These are phyloP conservation scores for Sphaerodactylus townsendi DNA, from an alignment of 2,113 vertebrate species.

Conservation along the genomic window DNA sequence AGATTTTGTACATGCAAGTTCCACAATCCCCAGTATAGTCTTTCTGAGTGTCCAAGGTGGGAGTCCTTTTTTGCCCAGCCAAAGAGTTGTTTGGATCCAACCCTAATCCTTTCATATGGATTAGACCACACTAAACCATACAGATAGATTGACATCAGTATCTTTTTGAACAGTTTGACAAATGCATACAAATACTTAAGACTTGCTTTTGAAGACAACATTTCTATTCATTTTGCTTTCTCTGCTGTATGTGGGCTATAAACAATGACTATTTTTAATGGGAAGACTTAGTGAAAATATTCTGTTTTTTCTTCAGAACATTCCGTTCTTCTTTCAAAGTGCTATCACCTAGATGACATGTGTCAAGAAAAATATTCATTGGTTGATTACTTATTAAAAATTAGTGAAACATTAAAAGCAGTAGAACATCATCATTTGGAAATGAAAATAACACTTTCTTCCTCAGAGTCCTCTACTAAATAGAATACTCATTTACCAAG, in stretches of 20 bases:
- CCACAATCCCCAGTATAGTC: too few species aligned
- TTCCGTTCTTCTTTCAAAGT: conserved; percentile 31
- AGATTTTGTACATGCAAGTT: too few species aligned
- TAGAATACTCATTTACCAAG: conserved; percentile 46
- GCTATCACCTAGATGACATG: conserved; percentile 6
- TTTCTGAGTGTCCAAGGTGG: too few species aligned
- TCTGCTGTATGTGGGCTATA: not conserved
- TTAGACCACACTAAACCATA: too few species aligned
- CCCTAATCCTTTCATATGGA: not conserved
- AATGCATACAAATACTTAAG: not conserved
- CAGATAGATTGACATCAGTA: not conserved
- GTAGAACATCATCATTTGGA: conserved; percentile 32
- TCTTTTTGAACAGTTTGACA: not conserved
- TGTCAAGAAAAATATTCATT: conserved; percentile 22
- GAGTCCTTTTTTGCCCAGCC: too few species aligned
- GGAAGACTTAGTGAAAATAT: conserved; percentile 11
- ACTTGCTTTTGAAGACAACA: conserved; percentile 16
- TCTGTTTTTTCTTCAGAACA: conserved; percentile 36
- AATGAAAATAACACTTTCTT: conserved; percentile 50
- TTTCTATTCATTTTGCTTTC: not conserved
- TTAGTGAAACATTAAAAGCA: conserved; percentile 50
- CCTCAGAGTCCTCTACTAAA: conserved; percentile 45
- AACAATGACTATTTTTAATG: conserved; percentile 9
- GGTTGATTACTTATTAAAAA: conserved; percentile 57
- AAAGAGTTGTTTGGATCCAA: too few species aligned